phyloP scores from a whole-genome alignment of 2,888 invertebrate genomes.

The Maniola hyperantus region DNA sequence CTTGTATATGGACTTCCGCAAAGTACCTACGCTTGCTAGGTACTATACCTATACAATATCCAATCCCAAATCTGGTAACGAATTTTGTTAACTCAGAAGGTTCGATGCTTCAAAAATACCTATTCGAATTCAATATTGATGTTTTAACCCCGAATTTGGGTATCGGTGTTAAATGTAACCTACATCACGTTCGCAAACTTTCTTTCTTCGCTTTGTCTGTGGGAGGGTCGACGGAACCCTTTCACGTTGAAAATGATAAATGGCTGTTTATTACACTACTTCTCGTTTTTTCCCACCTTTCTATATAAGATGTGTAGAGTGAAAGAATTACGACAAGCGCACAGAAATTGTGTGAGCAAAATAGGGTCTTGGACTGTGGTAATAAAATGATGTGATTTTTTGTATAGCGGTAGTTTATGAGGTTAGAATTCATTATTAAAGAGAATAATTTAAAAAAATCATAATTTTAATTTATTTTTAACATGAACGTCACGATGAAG shows the following conservation, averaged over 20 bases:
- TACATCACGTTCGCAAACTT: constrained; percentile 48
- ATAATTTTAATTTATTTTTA: no score
- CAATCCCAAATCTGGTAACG: no score
- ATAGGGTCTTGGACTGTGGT: no score
- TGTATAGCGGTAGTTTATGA: no score
- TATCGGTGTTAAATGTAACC: constrained; percentile 32
- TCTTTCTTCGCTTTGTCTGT: constrained; percentile 36
- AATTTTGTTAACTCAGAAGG: no score
- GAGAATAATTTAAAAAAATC: no score
- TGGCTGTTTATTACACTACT: constrained; percentile 33
- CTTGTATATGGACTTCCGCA: no score
- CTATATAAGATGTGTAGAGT: not conserved
- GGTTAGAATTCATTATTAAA: no score
- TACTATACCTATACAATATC: no score
- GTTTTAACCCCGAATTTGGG: constrained; percentile 6
- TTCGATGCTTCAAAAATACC: not conserved
- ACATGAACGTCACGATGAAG: no score
- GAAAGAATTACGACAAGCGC: not conserved
- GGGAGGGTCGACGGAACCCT: constrained; percentile 38
- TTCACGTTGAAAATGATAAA: constrained; percentile 40
- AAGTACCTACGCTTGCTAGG: no score
- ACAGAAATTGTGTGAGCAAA: not conserved
- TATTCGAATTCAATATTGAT: constrained; percentile 18
- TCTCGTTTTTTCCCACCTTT: not conserved
- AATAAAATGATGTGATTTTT: no score